Base-by-base conservation (phyloP, 2,113 vertebrate species). In the Mola mola region DNA sequence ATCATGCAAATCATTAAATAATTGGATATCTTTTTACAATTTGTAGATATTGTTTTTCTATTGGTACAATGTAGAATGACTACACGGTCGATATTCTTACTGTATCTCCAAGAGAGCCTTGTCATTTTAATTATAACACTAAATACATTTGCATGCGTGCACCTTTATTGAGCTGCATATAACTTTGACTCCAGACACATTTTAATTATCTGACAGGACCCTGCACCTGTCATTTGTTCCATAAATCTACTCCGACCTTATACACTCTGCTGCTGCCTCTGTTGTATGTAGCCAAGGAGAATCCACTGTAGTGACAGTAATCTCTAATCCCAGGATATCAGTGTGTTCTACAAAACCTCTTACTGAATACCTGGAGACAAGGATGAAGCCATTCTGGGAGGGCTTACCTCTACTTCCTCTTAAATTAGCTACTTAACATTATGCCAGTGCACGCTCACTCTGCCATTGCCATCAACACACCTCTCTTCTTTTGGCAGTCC, bases 401-500 rank as follows among this genome's bases (percentile, higher is more conserved):
- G 42, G 58, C 12, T 72, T 77, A 68, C 65, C 46, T 50, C 56
- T 24, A 46, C 64, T 78, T 73, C 33, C 20, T 53, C 56, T 75
- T 63, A 77, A 74, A 77, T 74, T 41, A 66, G 66, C 68, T 50
- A 42, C 70, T 77, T 77, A 60, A 81, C 57, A 74, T n/a, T 48
- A 75, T 69, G 47, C 66, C 29, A 42, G 11, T 53, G 49, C 56
- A 52, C 36, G 12, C 38, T 44, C 8, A 5, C 33, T 58, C 31
- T 29, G 7, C 15, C 34, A 48, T 48, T 56, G 31, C 47, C n/a
- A n/a, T n/a, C n/a, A n/a, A n/a, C n/a, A n/a, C n/a, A n/a, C 50
- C 53, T 67, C 72, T 79, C 69, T 82, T 78, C 86, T 75, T 81
- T 82, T 84, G 82, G 89, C 76, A 87, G 82, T 84, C 71, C 72